Conservation (phyloP, 2,113 vertebrate species). For the Anthoscopus minutus region DNA sequence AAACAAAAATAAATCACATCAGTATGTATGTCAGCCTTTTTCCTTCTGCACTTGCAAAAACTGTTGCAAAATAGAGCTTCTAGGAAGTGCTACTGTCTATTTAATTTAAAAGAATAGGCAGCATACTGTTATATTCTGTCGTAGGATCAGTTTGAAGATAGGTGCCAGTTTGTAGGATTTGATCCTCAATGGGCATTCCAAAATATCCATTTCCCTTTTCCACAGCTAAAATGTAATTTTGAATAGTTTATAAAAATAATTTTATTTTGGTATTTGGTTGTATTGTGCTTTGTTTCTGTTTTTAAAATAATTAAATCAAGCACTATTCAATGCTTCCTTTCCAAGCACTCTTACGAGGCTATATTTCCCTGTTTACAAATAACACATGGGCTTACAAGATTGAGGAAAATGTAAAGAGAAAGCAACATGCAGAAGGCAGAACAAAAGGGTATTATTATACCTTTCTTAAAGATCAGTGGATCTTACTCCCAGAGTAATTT, state of each 20-base stretch:
- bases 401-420: neutral
- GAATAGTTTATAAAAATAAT: neutral
- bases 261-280: neutral
- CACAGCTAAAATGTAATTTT: neutral
- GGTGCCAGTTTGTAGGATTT: neutral
- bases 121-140: neutral
- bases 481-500: neutral
- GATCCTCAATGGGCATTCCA: neutral
- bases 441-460: neutral
- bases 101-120: neutral
- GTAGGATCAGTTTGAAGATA: neutral
- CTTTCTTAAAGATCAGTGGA: neutral
- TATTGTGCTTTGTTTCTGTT: neutral
- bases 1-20: neutral
- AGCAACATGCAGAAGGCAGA: neutral
- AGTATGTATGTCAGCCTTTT: neutral
- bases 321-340: neutral
- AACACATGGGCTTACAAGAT: neutral
- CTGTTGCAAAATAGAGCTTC: neutral
- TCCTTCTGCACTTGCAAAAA: neutral
- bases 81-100: neutral
- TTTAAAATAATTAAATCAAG: neutral
- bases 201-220: neutral
- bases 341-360: neutral
- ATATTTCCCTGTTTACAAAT: neutral